Evolutionary conservation across 2,888 invertebrate genomes (phyloP), one percentile per base, ranked within the genome.

Genomic region (Eilema griseolum): DNA sequence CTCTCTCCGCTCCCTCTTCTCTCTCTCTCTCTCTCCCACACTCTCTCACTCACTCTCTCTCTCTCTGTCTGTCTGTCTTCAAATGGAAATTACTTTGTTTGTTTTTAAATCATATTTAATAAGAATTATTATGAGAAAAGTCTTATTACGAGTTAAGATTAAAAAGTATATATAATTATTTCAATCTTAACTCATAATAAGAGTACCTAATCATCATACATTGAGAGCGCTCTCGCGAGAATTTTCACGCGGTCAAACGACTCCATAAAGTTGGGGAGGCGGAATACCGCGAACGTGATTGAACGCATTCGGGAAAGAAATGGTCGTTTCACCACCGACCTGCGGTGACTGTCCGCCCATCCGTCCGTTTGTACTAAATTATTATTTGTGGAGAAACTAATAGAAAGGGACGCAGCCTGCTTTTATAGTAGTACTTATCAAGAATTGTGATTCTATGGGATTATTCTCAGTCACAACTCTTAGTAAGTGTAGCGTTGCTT

Each of bases 221-320:
- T 52, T 20, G 1, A n/a, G 8, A 1, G 20, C n/a, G 7, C n/a
- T 52, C 52, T 52, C 52, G 52, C 10, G 52, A 52, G 8, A n/a
- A 52, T n/a, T n/a, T 52, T n/a, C 52, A 0, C 52, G 52, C 52
- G 52, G 52, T 52, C 52, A 52, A 52, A 52, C 52, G n/a, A 52
- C 52, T 10, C 52, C 10, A 52, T 57, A 52, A n/a, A 52, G 52
- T 52, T 52, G 52, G 52, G 52, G 52, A 52, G 52, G 52, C 52
- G n/a, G 26, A 28, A 31, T 26, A 31, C 20, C 31, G 26, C 61
- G 63, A 20, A 23, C 20, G 61, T 62, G 62, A 52, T 46, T 52
- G 69, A 52, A 20, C 52, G 52, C 52, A n/a, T 52, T 52, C 52
- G n/a, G 52, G 52, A 52, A 52, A 52, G 52, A 52, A 52, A 52